These are phyloP conservation scores for Trachymyrmex cornetzi DNA, from an alignment of 1,140 invertebrate species.

Conservation along the genomic window DNA sequence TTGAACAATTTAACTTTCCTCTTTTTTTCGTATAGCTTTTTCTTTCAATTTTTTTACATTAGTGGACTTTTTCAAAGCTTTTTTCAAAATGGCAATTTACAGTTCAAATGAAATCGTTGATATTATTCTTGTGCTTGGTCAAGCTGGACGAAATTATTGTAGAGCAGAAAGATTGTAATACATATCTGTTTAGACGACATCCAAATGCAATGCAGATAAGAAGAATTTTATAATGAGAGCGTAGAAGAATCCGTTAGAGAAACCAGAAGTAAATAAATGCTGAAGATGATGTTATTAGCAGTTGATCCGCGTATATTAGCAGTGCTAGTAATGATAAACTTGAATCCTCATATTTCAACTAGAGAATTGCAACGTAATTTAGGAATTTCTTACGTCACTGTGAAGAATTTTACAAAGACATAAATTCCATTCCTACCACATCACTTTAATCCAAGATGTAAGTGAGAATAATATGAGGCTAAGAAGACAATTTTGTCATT, in stretches of 20 bases:
- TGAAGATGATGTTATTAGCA: constrained; percentile 3
- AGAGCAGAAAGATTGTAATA: too few relatives aligned
- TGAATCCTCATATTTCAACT: constrained; percentile 16
- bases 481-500: constrained; percentile 17
- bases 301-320: not conserved
- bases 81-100: too few relatives aligned
- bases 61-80: too few relatives aligned
- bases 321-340: constrained; percentile 14
- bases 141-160: too few relatives aligned
- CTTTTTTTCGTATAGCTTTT: too few relatives aligned
- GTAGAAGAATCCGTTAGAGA: constrained; percentile 10
- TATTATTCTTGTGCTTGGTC: too few relatives aligned
- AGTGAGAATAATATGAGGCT: constrained; percentile 4
- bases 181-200: too few relatives aligned
- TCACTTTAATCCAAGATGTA: constrained; percentile 11
- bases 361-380: constrained; percentile 3
- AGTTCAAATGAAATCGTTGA: too few relatives aligned
- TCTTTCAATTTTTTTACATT: too few relatives aligned
- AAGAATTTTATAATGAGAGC: too few relatives aligned
- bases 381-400: not conserved
- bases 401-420: constrained; percentile 1
- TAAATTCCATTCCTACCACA: constrained; percentile 1
- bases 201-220: too few relatives aligned
- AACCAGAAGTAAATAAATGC: constrained; percentile 10
- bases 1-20: too few relatives aligned